These are phyloP conservation scores for Corynorhinus townsendii DNA, from an alignment of 2,113 vertebrate genomes.

Conservation along the genomic window DNA sequence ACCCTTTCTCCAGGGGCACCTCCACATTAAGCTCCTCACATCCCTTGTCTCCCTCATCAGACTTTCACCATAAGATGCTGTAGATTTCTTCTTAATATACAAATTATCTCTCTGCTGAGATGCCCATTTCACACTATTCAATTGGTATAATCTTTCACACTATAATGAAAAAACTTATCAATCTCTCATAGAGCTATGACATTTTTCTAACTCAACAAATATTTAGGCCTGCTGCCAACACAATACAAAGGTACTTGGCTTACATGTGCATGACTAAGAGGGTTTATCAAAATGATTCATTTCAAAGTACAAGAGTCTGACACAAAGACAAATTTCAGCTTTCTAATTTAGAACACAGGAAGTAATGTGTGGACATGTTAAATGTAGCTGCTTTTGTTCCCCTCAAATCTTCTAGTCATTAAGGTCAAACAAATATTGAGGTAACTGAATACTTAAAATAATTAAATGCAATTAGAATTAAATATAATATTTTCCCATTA, in stretches of 20 bases:
- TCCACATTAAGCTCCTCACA: not conserved
- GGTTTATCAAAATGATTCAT: constrained; percentile 11
- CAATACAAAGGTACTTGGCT: not conserved
- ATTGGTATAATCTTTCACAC: not conserved
- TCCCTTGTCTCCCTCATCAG: not conserved
- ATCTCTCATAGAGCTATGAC: not conserved
- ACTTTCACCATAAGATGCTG: not conserved
- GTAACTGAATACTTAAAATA: not conserved
- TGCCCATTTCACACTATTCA: not conserved
- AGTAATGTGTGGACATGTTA: not conserved
- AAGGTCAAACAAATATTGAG: constrained; percentile 6
- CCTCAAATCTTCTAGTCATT: not conserved
- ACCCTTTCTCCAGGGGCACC: not conserved
- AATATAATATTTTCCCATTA: not conserved
- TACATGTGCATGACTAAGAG: constrained; percentile 13
- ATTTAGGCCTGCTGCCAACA: not conserved
- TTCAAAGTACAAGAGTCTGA: not conserved
- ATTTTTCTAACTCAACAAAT: constrained; percentile 29
- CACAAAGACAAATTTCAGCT: not conserved
- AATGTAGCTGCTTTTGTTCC: not conserved
- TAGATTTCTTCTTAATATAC: not conserved
- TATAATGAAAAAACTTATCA: not conserved
- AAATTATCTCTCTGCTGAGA: not conserved
- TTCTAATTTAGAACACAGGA: not conserved
- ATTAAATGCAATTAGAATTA: constrained; percentile 2